phyloP scores from a whole-genome alignment of 2,113 vertebrate species.

The Notothenia rossii region DNA sequence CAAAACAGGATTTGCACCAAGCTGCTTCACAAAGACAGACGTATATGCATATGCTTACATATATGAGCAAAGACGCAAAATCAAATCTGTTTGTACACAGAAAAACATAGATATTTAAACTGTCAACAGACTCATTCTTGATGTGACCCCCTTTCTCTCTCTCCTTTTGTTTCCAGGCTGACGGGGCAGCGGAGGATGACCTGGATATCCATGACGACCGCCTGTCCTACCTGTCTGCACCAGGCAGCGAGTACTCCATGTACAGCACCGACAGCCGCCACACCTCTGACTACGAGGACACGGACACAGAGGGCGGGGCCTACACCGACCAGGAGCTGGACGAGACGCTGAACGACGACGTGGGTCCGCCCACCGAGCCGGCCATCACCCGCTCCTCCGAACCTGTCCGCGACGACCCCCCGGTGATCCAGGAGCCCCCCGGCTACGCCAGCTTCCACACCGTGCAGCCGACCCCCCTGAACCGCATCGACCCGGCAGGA shows the following conservation, averaged over 20 bases:
- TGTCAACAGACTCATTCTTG: background rate
- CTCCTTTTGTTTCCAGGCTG: conserved; percentile 85
- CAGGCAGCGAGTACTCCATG: conserved; percentile 99
- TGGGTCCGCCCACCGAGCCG: conserved; percentile 91
- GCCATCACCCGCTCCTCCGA: conserved; percentile 99
- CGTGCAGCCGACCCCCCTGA: conserved; percentile 88
- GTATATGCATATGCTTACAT: background rate
- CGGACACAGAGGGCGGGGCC: conserved; percentile 98
- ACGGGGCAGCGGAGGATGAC: conserved; percentile 95
- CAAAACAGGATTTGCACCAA: no score
- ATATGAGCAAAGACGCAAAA: no score
- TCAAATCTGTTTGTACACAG: no score
- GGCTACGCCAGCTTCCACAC: conserved; percentile 87
- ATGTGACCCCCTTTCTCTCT: background rate
- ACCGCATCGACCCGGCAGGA: conserved; percentile 94
- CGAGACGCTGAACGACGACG: conserved; percentile 97
- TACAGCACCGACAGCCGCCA: conserved; percentile 99
- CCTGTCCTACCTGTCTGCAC: conserved; percentile 98
- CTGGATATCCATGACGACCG: conserved; percentile 98
- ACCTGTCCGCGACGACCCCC: conserved; percentile 94
- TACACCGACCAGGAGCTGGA: conserved; percentile 99
- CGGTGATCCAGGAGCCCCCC: conserved; percentile 92
- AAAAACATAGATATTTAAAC: no score
- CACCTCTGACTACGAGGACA: conserved; percentile 99
- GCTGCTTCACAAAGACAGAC: background rate